Evolutionary conservation across 1,140 invertebrate genomes (phyloP).

Genomic region (Aporrectodea caliginosa): DNA sequence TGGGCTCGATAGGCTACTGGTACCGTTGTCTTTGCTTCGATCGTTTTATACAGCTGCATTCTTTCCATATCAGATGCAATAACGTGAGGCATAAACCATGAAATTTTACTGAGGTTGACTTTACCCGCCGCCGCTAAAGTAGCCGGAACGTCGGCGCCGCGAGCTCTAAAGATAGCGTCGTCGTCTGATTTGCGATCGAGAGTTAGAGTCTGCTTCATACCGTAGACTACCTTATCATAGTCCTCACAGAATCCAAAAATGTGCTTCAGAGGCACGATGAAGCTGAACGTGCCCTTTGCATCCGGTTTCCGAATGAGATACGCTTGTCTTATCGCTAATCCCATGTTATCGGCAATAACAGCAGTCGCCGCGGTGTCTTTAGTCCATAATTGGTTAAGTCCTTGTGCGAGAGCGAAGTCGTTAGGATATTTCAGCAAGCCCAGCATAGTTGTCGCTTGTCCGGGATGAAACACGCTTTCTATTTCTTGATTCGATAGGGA

Average conservation of each 20-base stretch:
- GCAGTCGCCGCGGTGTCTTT: slow-evolving; percentile 4
- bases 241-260: slow-evolving; percentile 18
- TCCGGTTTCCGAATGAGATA: background rate
- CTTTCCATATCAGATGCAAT: background rate
- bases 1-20: background rate
- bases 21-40: background rate
- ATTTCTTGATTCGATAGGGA: background rate
- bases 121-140: slow-evolving; percentile 10
- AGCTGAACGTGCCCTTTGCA: slow-evolving; percentile 5
- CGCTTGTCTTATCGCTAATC: slow-evolving; percentile 5
- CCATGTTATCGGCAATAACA: background rate
- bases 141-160: too few species aligned
- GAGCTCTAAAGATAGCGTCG: slow-evolving; percentile 27
- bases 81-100: slow-evolving; percentile 19
- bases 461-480: background rate
- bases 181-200: slow-evolving; percentile 20
- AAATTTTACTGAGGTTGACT: slow-evolving; percentile 25
- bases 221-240: slow-evolving; percentile 12
- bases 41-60: background rate
- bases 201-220: slow-evolving; percentile 5
- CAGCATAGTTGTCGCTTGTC: slow-evolving; percentile 1
- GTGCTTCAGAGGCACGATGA: slow-evolving; percentile 6
- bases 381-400: background rate
- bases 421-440: slow-evolving; percentile 10
- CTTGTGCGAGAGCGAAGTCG: slow-evolving; percentile 4